A percentile compares a stretch with the other conserved stretches of the same genome.
phyloP scores from a whole-genome alignment of 2,888 invertebrate species.

The Himalopsyche kuldschensis region DNA sequence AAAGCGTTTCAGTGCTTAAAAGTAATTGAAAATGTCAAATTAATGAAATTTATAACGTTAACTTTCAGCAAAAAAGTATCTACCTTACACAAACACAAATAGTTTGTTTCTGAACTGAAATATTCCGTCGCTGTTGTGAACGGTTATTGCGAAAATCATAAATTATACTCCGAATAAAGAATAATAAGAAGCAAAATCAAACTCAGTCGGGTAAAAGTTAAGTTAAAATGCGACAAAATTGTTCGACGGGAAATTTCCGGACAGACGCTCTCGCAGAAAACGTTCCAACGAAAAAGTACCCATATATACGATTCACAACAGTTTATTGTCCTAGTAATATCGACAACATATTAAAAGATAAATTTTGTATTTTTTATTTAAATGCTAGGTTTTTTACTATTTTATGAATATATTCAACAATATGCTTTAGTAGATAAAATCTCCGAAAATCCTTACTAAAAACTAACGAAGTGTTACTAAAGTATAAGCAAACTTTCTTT shows the following conservation, averaged over 20 bases:
- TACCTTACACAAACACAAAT: background rate
- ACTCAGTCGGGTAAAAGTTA: conserved; percentile 6
- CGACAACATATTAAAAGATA: no score
- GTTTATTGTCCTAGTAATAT: no score
- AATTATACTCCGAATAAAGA: conserved; percentile 11
- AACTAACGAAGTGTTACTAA: no score
- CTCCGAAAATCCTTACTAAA: no score
- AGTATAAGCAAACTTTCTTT: no score
- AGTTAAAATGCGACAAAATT: background rate
- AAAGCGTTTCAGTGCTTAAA: background rate
- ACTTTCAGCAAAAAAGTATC: background rate
- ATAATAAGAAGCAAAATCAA: conserved; percentile 24
- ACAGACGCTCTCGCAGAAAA: background rate
- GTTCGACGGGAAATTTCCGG: background rate
- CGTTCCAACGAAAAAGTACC: background rate
- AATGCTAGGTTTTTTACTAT: no score
- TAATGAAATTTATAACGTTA: background rate
- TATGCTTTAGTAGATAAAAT: no score
- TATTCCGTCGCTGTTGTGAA: background rate
- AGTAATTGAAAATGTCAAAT: background rate
- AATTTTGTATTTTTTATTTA: no score
- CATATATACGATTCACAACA: no score
- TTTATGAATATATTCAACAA: no score
- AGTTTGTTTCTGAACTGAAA: background rate
- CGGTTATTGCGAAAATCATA: background rate